Evolutionary conservation across 1,140 invertebrate species (phyloP), one percentile per base, ranked within the genome.

Genomic region (Heterodera carotae): DNA sequence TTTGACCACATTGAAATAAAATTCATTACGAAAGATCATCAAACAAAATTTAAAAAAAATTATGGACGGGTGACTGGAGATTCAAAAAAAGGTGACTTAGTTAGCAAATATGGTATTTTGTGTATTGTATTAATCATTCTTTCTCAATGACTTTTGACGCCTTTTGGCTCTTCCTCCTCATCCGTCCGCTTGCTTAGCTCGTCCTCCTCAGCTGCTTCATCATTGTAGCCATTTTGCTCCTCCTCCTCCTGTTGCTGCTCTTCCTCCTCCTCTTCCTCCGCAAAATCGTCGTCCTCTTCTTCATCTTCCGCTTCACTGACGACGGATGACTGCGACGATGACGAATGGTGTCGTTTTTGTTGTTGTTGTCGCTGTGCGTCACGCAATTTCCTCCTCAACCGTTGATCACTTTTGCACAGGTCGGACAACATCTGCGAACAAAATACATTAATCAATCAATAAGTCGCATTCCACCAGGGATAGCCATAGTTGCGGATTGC

Each of bases 201-300:
- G 3, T 33, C 62, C 12, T 66, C 62, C 10, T 66, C 62, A 33
- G 6, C 12, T 36, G 7, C 64, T 79, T 43, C 18, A 71, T 39
- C 43, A 25, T 80, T 62, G 25, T 66, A 25, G 1, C 25, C 29
- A 31, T 18, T 12, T 22, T 10, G 8, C 6, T 66, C 62, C 27
- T 29, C 62, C 25, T 66, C 33, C 4, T 31, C 62, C 62, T 66
- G 25, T 31, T 67, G 18, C 10, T 33, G 43, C 12, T 83, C 77
- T 34, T 64, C 66, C 6, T 80, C 76, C 10, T 69, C 73, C 67
- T 75, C 73, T 27, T 75, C 73, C 25, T 60, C 60, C 39, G 12
- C 0, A 43, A 43, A 43, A 29, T 66, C 33, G 60, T 48, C 27
- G 73, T 71, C n/a, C n/a, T n/a, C n/a, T n/a, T 71, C n/a, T 71